phyloP scores from a whole-genome alignment of 2,797 vertebrate genomes.

The Micrastur ruficollis region DNA sequence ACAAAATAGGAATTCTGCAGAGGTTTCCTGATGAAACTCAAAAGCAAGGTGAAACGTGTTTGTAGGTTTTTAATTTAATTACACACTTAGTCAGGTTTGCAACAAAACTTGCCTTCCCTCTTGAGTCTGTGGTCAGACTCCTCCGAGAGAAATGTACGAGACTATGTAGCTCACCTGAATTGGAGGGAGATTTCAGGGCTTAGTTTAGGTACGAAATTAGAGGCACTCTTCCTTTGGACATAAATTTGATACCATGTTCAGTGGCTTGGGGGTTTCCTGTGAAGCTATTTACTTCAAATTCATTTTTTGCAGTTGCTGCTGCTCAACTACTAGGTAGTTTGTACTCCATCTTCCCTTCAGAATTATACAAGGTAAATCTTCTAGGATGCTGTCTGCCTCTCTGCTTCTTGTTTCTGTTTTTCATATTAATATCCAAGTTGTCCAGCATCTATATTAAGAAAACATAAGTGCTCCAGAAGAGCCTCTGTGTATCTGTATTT shows the following conservation, averaged over 20 bases:
- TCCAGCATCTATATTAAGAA: background rate
- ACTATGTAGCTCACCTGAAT: background rate
- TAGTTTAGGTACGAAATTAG: background rate
- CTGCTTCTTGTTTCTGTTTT: background rate
- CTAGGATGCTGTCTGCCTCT: background rate
- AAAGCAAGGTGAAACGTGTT: conserved; percentile 52
- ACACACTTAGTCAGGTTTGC: background rate
- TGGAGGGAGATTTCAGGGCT: background rate
- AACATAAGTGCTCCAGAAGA: background rate
- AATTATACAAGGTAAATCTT: background rate
- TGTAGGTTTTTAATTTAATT: conserved; percentile 15
- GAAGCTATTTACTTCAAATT: background rate
- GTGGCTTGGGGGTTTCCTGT: background rate
- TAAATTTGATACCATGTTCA: background rate
- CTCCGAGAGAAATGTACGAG: background rate
- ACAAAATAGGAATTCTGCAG: conserved; percentile 11
- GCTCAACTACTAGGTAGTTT: background rate
- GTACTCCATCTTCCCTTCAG: background rate
- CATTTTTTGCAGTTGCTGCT: background rate
- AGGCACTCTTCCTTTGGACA: background rate
- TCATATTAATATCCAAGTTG: background rate
- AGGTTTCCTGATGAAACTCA: conserved; percentile 4
- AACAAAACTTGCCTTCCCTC: background rate
- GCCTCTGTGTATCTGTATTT: background rate
- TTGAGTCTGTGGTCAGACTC: background rate